phyloP scores from a whole-genome alignment of 2,888 invertebrate genomes.

The Calliopum simillimum region DNA sequence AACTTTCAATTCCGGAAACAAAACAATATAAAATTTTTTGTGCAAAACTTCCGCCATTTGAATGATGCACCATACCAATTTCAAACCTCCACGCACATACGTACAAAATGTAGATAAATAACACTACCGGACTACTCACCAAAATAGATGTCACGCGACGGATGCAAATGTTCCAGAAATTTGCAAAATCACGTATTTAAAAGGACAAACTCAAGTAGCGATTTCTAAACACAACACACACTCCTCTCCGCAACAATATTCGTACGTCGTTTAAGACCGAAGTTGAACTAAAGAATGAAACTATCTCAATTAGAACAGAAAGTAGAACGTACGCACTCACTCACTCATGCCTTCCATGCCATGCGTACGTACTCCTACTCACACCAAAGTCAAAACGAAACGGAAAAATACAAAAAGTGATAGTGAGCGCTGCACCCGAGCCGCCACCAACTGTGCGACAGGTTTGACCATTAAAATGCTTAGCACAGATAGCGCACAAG shows the following conservation, averaged over 20 bases:
- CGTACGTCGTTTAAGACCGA: constrained; percentile 34
- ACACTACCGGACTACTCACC: neutral
- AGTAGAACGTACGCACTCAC: constrained; percentile 24
- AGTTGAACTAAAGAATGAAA: constrained; percentile 37
- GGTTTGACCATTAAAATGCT: neutral
- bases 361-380: neutral
- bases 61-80: too few species aligned
- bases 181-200: neutral
- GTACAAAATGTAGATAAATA: too few species aligned
- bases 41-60: too few species aligned
- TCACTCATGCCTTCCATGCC: constrained; percentile 6
- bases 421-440: neutral
- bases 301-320: constrained; percentile 12
- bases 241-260: neutral
- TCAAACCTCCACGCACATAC: too few species aligned
- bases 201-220: neutral
- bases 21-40: too few species aligned
- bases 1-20: too few species aligned
- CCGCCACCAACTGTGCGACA: constrained; percentile 7
- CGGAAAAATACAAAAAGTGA: constrained; percentile 17
- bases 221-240: neutral
- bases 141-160: neutral
- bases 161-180: neutral
- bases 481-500: too few species aligned
- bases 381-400: constrained; percentile 23